Percentiles rank a stretch among this genome's conserved stretches.
Conservation (phyloP, 2,113 vertebrate genomes). For the Xyliphius kryptos region DNA sequence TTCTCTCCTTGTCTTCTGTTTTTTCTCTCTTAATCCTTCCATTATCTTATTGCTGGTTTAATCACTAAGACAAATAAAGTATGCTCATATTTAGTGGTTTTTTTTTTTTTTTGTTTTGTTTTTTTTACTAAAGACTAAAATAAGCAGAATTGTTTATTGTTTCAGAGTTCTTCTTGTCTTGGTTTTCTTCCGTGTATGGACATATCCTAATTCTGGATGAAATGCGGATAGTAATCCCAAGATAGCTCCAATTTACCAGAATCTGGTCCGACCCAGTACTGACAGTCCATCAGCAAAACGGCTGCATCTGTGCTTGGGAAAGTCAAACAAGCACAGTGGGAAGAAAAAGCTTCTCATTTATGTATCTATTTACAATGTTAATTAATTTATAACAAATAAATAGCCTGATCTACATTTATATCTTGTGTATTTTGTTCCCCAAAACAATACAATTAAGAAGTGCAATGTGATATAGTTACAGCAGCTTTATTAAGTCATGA, state of each 20-base stretch:
- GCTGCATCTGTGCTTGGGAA: slow-evolving; percentile 36
- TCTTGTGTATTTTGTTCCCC: slow-evolving; percentile 30
- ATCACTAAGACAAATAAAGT: neutral
- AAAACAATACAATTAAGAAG: no score
- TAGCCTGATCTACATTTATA: slow-evolving; percentile 9
- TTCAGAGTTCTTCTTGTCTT: neutral
- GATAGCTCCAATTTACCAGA: slow-evolving; percentile 28
- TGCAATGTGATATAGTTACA: neutral
- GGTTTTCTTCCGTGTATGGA: neutral
- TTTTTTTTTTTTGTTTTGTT: no score
- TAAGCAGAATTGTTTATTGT: neutral
- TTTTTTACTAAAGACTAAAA: no score
- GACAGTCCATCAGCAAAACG: slow-evolving; percentile 13
- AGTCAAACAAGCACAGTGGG: slow-evolving; percentile 27
- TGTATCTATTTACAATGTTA: slow-evolving; percentile 28
- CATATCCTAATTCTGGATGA: neutral
- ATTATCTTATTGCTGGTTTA: slow-evolving; percentile 6
- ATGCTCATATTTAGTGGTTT: neutral
- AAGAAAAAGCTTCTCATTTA: slow-evolving; percentile 5
- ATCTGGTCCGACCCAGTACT: neutral
- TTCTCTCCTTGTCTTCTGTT: slow-evolving; percentile 14
- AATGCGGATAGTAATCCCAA: slow-evolving; percentile 26
- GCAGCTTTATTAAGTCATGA: neutral
- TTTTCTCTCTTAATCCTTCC: neutral
- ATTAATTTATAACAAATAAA: slow-evolving; percentile 21